Evolutionary conservation across 2,797 vertebrate genomes (phyloP), one percentile per base, ranked within the genome.

Genomic region (Scarus forsteni): DNA sequence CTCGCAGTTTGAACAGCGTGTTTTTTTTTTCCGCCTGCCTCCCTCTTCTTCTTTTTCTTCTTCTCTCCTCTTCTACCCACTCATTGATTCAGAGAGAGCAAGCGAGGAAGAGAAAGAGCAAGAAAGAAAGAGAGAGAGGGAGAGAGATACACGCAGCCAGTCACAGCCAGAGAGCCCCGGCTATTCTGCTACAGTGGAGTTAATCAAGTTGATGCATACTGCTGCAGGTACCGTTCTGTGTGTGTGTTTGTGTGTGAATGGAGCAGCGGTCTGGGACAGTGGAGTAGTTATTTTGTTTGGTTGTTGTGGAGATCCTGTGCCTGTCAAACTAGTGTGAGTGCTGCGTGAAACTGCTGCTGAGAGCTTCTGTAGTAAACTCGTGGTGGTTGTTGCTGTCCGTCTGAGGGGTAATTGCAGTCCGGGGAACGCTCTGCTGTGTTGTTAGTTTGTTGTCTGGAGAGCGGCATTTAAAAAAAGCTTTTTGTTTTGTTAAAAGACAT

Each of bases 141-240:
- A 80, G 76, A 75, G 59, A 75, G 35, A 95, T 92, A 96, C 94
- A 93, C 38, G 5, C 95, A 96, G 94, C 95, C 95, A 93, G 92
- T 94, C 83, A 58, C 89, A 88, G 90, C 92, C 86, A 89, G 27
- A 27, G 87, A 93, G 87, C 85, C 76, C 82, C 79, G 80, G 95
- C 95, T 94, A 88, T 89, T 88, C 95, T 94, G 94, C 95, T 95
- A 96, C 95, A 94, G 95, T 96, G 96, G 96, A 98, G 96, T 97
- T 97, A 97, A 97, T 98, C 97, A 97, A 96, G 96, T 98, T 97
- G 97, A 98, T 98, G 97, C 97, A 95, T 97, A 94, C 97, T 95
- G 96, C 97, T 96, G 96, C 98, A 99, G 98, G 98, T 99, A 99
- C 95, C 5, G 79, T 88, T 94, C 93, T 86, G 40, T 85, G 75